A percentile compares a stretch with the other conserved stretches of the same genome.
phyloP scores from a whole-genome alignment of 2,888 invertebrate genomes.

The Pandemis corylana region DNA sequence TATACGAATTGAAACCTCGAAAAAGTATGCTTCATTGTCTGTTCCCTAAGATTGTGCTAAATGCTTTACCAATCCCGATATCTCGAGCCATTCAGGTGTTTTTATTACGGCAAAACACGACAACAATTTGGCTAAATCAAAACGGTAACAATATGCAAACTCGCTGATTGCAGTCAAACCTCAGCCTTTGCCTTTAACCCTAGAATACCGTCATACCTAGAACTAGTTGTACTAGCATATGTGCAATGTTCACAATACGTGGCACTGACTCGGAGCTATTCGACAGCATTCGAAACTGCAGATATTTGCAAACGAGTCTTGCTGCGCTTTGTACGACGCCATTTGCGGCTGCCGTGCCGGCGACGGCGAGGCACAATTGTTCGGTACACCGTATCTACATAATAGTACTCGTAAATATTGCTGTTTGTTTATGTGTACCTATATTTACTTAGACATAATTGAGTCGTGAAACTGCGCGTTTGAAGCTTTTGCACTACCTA shows the following conservation, averaged over 20 bases:
- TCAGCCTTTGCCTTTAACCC: not conserved
- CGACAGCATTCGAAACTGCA: conserved; percentile 29
- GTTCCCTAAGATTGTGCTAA: too few relatives aligned
- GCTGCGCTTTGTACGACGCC: conserved; percentile 32
- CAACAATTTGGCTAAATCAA: not conserved
- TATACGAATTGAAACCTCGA: too few relatives aligned
- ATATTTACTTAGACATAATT: too few relatives aligned
- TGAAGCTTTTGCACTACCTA: too few relatives aligned
- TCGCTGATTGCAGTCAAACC: not conserved
- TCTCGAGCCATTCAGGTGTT: not conserved
- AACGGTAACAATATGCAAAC: not conserved
- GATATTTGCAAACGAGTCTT: conserved; percentile 40
- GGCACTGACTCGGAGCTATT: conserved; percentile 7
- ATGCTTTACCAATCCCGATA: too few relatives aligned
- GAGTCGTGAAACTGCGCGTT: too few relatives aligned
- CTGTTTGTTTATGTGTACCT: not conserved
- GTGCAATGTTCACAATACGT: not conserved
- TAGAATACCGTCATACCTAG: not conserved
- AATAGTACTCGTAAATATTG: not conserved
- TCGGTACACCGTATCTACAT: conserved; percentile 11
- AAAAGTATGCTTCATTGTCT: too few relatives aligned
- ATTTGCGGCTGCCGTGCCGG: conserved; percentile 32
- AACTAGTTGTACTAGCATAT: not conserved
- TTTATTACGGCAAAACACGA: not conserved
- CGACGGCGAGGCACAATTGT: conserved; percentile 32